Evolutionary conservation across 2,888 invertebrate species (phyloP), one percentile per base, ranked within the genome.

Genomic region (Julus scanicus): DNA sequence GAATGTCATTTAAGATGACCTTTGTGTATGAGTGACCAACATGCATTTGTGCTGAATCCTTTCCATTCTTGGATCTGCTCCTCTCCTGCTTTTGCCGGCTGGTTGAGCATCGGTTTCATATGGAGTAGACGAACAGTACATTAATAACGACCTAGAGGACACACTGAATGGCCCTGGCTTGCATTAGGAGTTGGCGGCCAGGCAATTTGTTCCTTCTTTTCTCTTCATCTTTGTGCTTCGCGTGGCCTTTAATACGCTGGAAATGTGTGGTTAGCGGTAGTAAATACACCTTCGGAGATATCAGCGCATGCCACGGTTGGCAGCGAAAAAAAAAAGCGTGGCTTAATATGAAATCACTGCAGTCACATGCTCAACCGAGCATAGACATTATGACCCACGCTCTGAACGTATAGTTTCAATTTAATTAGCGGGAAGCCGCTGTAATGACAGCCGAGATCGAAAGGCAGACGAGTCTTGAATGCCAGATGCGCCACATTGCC

Each of bases 281-380:
- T 57, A 57, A 57, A 57, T 57, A 57, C 57, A 57, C 57, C 57
- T 57, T 57, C 57, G 57, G 57, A 57, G 57, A 57, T 57, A 57
- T 57, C 57, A 57, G 57, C 57, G 57, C 57, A 17, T 57, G 57
- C 57, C 57, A 57, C 15, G 57, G 15, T 57, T 57, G 57, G 57
- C 49, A 49, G 49, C 29, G 80, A 15, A 80, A 80, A 37, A 80
- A 37, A 84, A 84, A 84, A 29, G 84, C 57, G 13, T 84, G 84
- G 84, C 84, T 84, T 84, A 37, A 37, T 84, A 84, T 84, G 84
- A 84, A 84, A 84, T 84, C 84, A 39, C 84, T 84, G 40, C 84
- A 84, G 84, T 84, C 84, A 84, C 84, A 84, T 84, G 84, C 84
- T 84, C 84, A 84, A 29, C 84, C 37, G 84, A 84, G 84, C 84